These are phyloP conservation scores for Tribolium castaneum DNA, from an alignment of 1,140 invertebrate species.

Conservation along the genomic window DNA sequence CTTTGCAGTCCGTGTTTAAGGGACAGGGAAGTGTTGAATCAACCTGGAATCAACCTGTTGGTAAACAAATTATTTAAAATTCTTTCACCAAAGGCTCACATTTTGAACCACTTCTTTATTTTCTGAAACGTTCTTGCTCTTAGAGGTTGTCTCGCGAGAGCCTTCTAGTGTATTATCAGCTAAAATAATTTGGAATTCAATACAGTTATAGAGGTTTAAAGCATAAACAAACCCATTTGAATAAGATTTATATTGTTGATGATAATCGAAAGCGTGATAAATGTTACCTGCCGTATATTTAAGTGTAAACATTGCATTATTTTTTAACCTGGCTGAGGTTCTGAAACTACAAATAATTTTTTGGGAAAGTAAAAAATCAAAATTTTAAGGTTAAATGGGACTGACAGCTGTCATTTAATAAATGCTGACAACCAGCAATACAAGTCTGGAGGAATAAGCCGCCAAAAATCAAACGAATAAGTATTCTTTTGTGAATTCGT, in stretches of 20 bases:
- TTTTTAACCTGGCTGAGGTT: neutral
- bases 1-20: slow-evolving; percentile 64
- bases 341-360: neutral
- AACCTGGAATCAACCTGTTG: neutral
- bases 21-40: slow-evolving; percentile 59
- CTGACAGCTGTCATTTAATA: neutral
- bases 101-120: neutral
- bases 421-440: neutral
- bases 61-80: too few species aligned
- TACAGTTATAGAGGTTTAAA: neutral
- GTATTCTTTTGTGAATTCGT: too few species aligned
- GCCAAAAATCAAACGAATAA: too few species aligned
- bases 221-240: slow-evolving; percentile 62
- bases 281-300: slow-evolving; percentile 64
- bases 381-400: neutral
- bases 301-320: slow-evolving; percentile 65
- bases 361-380: neutral
- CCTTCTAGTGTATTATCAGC: slow-evolving; percentile 52
- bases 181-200: slow-evolving; percentile 51
- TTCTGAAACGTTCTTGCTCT: slow-evolving; percentile 17
- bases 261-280: slow-evolving; percentile 64
- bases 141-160: slow-evolving; percentile 25
- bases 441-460: neutral
- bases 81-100: slow-evolving; percentile 39
- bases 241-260: slow-evolving; percentile 64